Evolutionary conservation across 2,888 invertebrate genomes (phyloP).

Genomic region (Latrodectus hesperus): DNA sequence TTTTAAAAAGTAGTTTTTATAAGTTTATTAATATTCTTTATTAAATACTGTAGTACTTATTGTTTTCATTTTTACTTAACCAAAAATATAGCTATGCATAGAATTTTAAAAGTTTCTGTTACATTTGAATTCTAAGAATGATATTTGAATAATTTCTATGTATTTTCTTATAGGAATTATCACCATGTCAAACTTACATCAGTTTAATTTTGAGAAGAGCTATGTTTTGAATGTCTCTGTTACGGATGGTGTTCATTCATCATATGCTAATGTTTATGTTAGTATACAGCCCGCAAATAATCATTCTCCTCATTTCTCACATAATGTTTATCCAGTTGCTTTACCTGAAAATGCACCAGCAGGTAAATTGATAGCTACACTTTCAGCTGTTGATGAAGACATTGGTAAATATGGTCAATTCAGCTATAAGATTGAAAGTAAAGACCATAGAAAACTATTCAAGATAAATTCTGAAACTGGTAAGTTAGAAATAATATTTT

Average conservation of each 20-base stretch:
- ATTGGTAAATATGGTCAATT: slow-evolving; percentile 82
- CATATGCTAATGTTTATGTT: slow-evolving; percentile 80
- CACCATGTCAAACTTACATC: slow-evolving; percentile 84
- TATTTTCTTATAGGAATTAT: slow-evolving; percentile 78
- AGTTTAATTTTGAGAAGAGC: slow-evolving; percentile 81
- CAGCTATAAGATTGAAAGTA: slow-evolving; percentile 77
- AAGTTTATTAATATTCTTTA: too few relatives aligned
- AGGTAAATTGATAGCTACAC: slow-evolving; percentile 84
- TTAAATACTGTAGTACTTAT: too few relatives aligned
- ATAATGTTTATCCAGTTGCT: slow-evolving; percentile 85
- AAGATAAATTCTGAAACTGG: slow-evolving; percentile 76
- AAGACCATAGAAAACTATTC: slow-evolving; percentile 75
- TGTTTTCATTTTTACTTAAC: too few relatives aligned
- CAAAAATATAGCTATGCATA: too few relatives aligned
- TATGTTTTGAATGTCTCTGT: slow-evolving; percentile 92
- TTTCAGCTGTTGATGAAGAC: slow-evolving; percentile 88
- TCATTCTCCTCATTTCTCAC: slow-evolving; percentile 85
- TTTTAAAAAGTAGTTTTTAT: too few relatives aligned
- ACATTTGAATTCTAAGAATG: too few relatives aligned
- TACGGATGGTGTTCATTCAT: slow-evolving; percentile 95
- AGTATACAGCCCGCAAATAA: slow-evolving; percentile 80
- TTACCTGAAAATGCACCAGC: slow-evolving; percentile 86
- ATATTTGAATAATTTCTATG: too few relatives aligned
- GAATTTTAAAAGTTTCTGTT: too few relatives aligned
- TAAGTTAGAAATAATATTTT: slow-evolving; percentile 72